Evolutionary conservation across 2,797 vertebrate genomes (phyloP).

Genomic region (Perodicticus potto): DNA sequence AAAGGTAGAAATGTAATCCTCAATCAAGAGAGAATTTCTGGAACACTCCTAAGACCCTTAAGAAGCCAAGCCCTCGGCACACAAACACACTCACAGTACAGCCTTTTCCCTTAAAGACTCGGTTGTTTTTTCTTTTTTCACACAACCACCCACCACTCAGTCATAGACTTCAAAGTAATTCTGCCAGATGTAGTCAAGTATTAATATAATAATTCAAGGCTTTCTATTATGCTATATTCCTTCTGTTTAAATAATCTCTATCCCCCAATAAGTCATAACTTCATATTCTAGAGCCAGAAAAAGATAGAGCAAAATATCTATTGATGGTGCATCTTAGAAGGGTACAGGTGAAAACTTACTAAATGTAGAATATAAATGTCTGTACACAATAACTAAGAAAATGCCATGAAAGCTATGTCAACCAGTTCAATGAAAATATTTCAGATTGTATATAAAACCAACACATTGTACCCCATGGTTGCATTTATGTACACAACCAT

Average conservation of each 20-base stretch:
- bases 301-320: background rate
- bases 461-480: too few relatives aligned
- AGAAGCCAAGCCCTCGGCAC: background rate
- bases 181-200: background rate
- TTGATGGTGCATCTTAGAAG: too few relatives aligned
- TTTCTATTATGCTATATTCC: slow-evolving; percentile 41
- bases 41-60: background rate
- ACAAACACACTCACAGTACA: background rate
- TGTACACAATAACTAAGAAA: too few relatives aligned
- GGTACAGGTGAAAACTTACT: too few relatives aligned
- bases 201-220: slow-evolving; percentile 47
- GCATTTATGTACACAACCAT: too few relatives aligned
- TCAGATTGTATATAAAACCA: too few relatives aligned
- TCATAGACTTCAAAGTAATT: slow-evolving; percentile 39
- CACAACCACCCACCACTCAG: background rate
- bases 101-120: background rate
- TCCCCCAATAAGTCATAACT: slow-evolving; percentile 26
- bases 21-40: slow-evolving; percentile 11
- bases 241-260: slow-evolving; percentile 34
- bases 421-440: too few relatives aligned
- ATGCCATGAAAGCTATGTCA: too few relatives aligned
- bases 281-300: slow-evolving; percentile 1
- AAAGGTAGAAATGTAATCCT: background rate
- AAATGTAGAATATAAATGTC: too few relatives aligned
- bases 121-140: background rate